Evolutionary conservation across 2,797 vertebrate genomes (phyloP), one percentile per base, ranked within the genome.

Genomic region (Hypotaenidia philippensis): DNA sequence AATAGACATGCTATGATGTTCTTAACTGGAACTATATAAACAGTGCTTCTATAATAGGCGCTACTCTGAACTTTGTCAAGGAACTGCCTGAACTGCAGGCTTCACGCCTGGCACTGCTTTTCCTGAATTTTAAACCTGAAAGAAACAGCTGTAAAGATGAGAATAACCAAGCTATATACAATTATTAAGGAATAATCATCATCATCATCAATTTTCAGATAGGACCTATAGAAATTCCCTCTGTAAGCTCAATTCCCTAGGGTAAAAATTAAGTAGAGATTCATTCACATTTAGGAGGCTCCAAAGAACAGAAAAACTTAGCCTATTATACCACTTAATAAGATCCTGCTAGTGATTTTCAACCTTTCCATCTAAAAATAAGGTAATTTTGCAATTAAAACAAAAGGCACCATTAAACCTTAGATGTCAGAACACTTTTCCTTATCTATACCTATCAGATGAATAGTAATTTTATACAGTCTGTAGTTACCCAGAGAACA

Each of bases 371-470:
- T 44, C 26, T 86, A 75, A 91, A 81, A 95, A 86, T 22, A 91
- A 60, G 11, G 20, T n/a, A 81, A 76, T 78, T 93, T 72, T 72
- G 50, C 76, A 91, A 89, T 76, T 94, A 92, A 95, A 95, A 93
- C 38, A 92, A 87, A 72, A 81, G 79, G 22, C 32, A 92, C 32
- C 47, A 76, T 63, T 95, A 88, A 81, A 59, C 10, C 11, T 77
- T 22, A 66, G 11, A 4, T 75, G 38, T 65, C 50, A 93, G 80
- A 93, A 94, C 20, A 59, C 49, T 90, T 25, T 82, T 90, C 16
- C 11, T 68, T 88, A 81, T 90, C 72, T 82, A 68, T 60, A 94
- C 11, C 20, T 52, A 49, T 38, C 47, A 70, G 52, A 53, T 20
- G 19, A 81, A 40, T 64, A 83, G 66, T 49, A 47, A 68, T 61